Conservation (phyloP, 2,888 invertebrate genomes). For the Acleris holmiana region DNA sequence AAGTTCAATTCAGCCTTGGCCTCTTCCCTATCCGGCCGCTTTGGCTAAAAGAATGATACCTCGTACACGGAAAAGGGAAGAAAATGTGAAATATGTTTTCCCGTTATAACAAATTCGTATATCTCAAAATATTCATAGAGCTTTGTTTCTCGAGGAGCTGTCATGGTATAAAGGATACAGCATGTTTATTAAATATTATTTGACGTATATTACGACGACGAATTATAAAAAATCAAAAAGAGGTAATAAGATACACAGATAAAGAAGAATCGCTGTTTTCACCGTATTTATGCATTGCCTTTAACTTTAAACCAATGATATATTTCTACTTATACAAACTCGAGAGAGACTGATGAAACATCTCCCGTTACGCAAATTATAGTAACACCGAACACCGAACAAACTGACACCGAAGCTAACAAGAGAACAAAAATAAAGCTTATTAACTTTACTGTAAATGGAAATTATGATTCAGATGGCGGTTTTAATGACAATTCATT, state of each 20-base stretch:
- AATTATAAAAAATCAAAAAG: constrained; percentile 17
- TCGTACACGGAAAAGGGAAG: constrained; percentile 42
- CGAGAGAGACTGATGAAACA: background rate
- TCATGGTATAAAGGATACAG: constrained; percentile 64
- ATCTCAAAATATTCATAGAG: constrained; percentile 72
- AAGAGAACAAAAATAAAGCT: background rate
- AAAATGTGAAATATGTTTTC: constrained; percentile 51
- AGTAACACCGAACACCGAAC: background rate
- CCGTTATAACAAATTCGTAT: constrained; percentile 61
- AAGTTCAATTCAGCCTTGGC: background rate
- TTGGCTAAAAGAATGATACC: constrained; percentile 41
- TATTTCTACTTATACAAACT: background rate
- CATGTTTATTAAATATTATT: constrained; percentile 59
- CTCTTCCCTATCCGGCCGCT: constrained; percentile 4
- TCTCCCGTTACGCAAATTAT: constrained; percentile 1
- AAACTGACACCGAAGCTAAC: constrained; percentile 1
- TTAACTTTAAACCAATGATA: background rate
- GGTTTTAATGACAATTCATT: constrained; percentile 27
- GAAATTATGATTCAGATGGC: constrained; percentile 9
- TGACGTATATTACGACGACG: constrained; percentile 49
- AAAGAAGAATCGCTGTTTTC: no score
- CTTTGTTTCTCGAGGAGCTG: constrained; percentile 63
- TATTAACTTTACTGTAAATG: background rate
- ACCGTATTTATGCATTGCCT: no score
- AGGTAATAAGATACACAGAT: constrained; percentile 4